Evolutionary conservation across 2,113 vertebrate genomes (phyloP), one percentile per base, ranked within the genome.

Genomic region (Sander vitreus): DNA sequence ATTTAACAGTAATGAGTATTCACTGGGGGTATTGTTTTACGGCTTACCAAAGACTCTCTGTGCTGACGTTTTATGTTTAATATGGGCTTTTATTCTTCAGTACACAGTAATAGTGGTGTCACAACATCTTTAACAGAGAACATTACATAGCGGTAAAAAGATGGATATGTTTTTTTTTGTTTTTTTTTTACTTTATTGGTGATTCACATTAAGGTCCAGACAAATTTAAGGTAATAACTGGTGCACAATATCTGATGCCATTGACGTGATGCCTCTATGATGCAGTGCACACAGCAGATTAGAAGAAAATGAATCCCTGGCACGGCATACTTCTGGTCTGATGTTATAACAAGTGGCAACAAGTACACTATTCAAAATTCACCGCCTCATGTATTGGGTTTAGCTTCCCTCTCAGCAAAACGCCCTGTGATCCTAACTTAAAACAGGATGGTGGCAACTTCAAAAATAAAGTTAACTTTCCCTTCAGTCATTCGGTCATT

Each of bases 401-500:
- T 27, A 57, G 9, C 27, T 50, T 60, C 19, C 21, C 25, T 63
- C 25, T 60, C 19, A 36, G 19, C 27, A 67, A 62, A 73, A 59
- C 27, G 39, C 1, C 39, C 30, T 5, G 18, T 67, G 30, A 57
- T 39, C 71, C 45, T 21, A 6, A 13, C 36, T 59, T 45, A 10
- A 36, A 50, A 76, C 18, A 64, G 55, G 45, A 70, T 43, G n/a
- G 9, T 57, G 23, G 19, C 39, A 62, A 73, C 69, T 73, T 68
- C 4, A 67, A 78, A 64, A 60, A 57, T 59, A 13, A 70, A 87
- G 54, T 76, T 73, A 30, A 63, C 48, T 82, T 77, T 75, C n/a
- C 51, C 43, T 68, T 63, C 50, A 81, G 71, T 57, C 70, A 45
- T 84, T 76, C 50, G 65, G 73, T 76, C 59, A 65, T 80, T 75